Evolutionary conservation across 2,888 invertebrate species (phyloP).

Genomic region (Pterostichus niger): DNA sequence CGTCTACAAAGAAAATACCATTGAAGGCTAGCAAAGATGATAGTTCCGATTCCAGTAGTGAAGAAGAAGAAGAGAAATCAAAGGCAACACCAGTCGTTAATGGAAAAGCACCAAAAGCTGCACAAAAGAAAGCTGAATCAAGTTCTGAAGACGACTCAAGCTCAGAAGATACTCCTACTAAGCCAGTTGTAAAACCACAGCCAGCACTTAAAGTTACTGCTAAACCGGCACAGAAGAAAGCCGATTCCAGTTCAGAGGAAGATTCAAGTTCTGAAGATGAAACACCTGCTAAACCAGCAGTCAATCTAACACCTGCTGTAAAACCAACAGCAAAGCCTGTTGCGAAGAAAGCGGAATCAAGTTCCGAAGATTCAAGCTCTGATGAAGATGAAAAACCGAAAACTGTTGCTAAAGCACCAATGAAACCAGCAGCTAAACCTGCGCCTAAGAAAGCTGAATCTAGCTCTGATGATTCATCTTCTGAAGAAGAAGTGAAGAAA

Average conservation of each 20-base stretch:
- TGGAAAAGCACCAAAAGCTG: slow-evolving; percentile 67
- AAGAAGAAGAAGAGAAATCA: slow-evolving; percentile 69
- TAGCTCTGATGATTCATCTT: slow-evolving; percentile 76
- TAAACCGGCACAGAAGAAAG: slow-evolving; percentile 64
- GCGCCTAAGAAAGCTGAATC: slow-evolving; percentile 72
- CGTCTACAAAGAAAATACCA: slow-evolving; percentile 77
- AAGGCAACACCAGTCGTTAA: slow-evolving; percentile 68
- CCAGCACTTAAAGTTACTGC: slow-evolving; percentile 67
- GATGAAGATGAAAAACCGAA: slow-evolving; percentile 69
- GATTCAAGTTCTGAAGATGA: slow-evolving; percentile 68
- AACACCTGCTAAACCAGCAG: slow-evolving; percentile 36
- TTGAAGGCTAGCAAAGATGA: slow-evolving; percentile 70
- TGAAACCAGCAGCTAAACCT: slow-evolving; percentile 65
- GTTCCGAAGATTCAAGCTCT: slow-evolving; percentile 69
- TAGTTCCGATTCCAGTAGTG: slow-evolving; percentile 72
- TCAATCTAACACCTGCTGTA: slow-evolving; percentile 19
- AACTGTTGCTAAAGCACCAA: slow-evolving; percentile 59
- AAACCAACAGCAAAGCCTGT: slow-evolving; percentile 69
- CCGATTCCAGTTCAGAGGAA: slow-evolving; percentile 69
- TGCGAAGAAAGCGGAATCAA: slow-evolving; percentile 68
- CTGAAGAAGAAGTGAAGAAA: slow-evolving; percentile 74
- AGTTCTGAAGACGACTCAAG: slow-evolving; percentile 70
- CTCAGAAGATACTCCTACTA: slow-evolving; percentile 66
- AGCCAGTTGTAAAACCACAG: slow-evolving; percentile 61
- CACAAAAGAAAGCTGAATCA: slow-evolving; percentile 65